Base-by-base conservation (phyloP, 2,113 vertebrate species). In the Antidorcas marsupialis region DNA sequence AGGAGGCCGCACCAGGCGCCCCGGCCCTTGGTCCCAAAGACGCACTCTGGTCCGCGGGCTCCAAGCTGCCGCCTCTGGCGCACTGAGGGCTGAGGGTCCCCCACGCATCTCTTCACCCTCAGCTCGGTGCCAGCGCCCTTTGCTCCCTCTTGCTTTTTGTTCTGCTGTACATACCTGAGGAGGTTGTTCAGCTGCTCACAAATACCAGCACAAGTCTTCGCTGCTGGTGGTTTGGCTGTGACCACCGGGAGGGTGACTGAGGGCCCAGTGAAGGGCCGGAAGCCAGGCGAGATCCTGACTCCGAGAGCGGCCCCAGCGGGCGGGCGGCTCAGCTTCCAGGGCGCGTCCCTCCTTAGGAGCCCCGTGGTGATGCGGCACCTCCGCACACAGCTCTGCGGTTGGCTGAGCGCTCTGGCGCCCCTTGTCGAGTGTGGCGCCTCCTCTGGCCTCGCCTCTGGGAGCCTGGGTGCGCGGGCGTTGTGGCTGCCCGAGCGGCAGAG, bases 391-490 rank as follows among this genome's bases (percentile, higher is more conserved):
- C 30, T 39, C 3, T 47, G 59, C 11, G 2, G 43, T 43, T 21
- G 78, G 71, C 39, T 1, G 19, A 50, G n/a, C 0, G 2, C 81
- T 15, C 25, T 9, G 36, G 6, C 0, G 0, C 17, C 4, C 28
- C 33, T 16, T n/a, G 6, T 47, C 17, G 1, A 45, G 76, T 5
- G 30, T 52, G 28, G 13, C 33, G 1, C n/a, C 28, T 50, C 33
- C 23, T n/a, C 25, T 14, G 3, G 47, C 27, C 16, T 47, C 52
- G 21, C 5, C 6, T 1, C 5, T 6, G 17, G 45, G 23, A 14
- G 59, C 16, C 33, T 12, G 30, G 45, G 47, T 60, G 45, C 23
- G 11, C 2, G 19, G 17, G 25, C 5, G 2, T 8, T 14, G 67
- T 21, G 16, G 25, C 81, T 90, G 39, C 82, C 50, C 2, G 2